Evolutionary conservation across 2,113 vertebrate genomes (phyloP).

Genomic region (Leptocoma aspasia): DNA sequence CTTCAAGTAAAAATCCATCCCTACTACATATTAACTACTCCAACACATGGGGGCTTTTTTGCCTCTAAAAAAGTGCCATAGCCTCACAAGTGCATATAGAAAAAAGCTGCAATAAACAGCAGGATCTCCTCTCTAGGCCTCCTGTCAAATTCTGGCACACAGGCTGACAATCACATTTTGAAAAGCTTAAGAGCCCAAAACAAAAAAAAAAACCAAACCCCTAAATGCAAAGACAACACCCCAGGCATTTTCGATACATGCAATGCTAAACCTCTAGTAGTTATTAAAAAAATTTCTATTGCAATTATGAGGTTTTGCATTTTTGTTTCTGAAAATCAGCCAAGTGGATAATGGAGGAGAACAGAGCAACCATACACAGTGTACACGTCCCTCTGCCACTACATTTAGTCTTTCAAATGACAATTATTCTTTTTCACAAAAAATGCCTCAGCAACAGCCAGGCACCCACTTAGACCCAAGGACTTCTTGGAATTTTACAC

Average conservation of each 20-base stretch:
- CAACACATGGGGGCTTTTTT: background rate
- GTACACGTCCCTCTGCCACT: background rate
- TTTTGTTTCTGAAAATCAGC: background rate
- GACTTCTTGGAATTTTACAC: background rate
- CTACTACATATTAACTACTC: background rate
- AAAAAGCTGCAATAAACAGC: background rate
- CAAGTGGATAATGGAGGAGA: background rate
- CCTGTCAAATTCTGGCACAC: background rate
- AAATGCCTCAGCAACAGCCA: conserved; percentile 11
- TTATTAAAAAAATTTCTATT: background rate
- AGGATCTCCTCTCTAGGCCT: background rate
- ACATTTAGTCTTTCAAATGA: background rate
- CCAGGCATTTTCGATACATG: background rate
- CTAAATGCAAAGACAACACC: background rate
- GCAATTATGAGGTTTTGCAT: background rate
- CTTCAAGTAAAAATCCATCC: background rate
- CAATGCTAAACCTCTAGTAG: background rate
- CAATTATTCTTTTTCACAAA: background rate
- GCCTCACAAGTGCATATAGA: background rate
- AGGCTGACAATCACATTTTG: background rate
- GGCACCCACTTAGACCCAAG: background rate
- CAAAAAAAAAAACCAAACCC: background rate
- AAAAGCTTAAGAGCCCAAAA: background rate
- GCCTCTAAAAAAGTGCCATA: background rate
- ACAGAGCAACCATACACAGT: background rate